A percentile compares a stretch with the other conserved stretches of the same genome.
These are phyloP conservation scores for Psix sp. DNA, from an alignment of 1,140 invertebrate genomes.

Conservation along the genomic window DNA sequence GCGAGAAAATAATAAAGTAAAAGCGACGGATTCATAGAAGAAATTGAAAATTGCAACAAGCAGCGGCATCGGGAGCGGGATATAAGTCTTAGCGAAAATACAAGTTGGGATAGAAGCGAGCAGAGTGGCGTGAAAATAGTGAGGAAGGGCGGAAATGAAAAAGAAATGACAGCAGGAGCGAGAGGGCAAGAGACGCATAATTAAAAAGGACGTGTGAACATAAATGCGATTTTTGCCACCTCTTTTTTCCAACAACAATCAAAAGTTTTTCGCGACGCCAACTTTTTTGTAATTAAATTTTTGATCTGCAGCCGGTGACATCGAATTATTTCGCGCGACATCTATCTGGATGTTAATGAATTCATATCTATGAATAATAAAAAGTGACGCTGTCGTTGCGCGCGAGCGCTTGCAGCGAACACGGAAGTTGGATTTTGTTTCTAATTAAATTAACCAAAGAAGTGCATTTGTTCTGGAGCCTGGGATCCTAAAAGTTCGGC, in stretches of 20 bases:
- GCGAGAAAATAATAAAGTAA: slow-evolving; percentile 24
- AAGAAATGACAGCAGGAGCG: not conserved
- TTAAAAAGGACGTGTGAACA: slow-evolving; percentile 10
- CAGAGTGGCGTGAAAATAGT: slow-evolving; percentile 16
- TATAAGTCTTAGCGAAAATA: slow-evolving; percentile 32
- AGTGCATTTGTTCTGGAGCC: not conserved
- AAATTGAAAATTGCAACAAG: slow-evolving; percentile 42
- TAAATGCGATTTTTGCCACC: not conserved
- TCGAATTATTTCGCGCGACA: slow-evolving; percentile 6
- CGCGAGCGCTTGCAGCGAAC: too few species aligned
- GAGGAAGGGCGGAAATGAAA: slow-evolving; percentile 23
- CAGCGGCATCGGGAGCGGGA: slow-evolving; percentile 6
- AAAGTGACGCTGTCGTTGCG: too few species aligned
- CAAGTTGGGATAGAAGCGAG: slow-evolving; percentile 9
- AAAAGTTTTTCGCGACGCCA: not conserved
- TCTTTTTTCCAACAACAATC: too few species aligned
- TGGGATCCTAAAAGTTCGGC: slow-evolving; percentile 5
- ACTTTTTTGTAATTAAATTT: slow-evolving; percentile 2
- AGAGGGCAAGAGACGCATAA: not conserved
- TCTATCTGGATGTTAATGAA: slow-evolving; percentile 8
- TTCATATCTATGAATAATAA: slow-evolving; percentile 11
- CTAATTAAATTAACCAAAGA: slow-evolving; percentile 14
- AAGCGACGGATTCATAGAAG: slow-evolving; percentile 25
- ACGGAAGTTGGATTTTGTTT: too few species aligned
- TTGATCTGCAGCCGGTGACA: slow-evolving; percentile 2